phyloP scores from a whole-genome alignment of 2,888 invertebrate genomes.

The Zelleria hepariella region DNA sequence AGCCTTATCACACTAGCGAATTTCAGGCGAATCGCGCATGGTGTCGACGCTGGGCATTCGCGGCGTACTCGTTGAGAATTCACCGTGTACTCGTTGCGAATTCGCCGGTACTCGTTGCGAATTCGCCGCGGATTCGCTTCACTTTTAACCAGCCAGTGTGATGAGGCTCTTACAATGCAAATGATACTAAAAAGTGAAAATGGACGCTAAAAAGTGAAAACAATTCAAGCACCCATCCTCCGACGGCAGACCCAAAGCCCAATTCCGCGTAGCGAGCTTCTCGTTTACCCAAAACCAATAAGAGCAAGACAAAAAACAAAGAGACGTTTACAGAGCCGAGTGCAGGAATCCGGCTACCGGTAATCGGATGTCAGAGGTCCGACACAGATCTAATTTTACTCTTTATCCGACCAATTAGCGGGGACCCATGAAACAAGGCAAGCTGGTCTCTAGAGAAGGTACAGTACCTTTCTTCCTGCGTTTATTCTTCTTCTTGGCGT shows the following conservation, averaged over 20 bases:
- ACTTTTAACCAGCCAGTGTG: too few relatives aligned
- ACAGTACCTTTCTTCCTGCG: neutral
- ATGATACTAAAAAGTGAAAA: too few relatives aligned
- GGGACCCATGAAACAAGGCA: slow-evolving; percentile 28
- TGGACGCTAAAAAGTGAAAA: neutral
- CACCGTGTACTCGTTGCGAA: too few relatives aligned
- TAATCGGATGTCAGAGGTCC: neutral
- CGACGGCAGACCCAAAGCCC: neutral
- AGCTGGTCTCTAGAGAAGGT: neutral
- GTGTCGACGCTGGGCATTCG: too few relatives aligned
- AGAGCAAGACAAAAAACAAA: neutral
- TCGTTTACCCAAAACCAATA: neutral
- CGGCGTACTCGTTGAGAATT: too few relatives aligned
- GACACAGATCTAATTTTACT: slow-evolving; percentile 41
- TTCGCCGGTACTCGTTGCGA: too few relatives aligned
- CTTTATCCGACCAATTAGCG: slow-evolving; percentile 53
- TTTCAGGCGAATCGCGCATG: too few relatives aligned
- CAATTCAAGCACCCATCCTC: neutral
- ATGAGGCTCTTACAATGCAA: too few relatives aligned
- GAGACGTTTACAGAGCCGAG: neutral
- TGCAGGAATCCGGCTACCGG: neutral
- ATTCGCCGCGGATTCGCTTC: too few relatives aligned
- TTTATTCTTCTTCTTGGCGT: neutral
- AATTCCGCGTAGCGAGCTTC: neutral
- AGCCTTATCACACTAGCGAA: too few relatives aligned